Evolutionary conservation across 1,140 invertebrate species (phyloP).

Genomic region (Portunus trituberculatus): DNA sequence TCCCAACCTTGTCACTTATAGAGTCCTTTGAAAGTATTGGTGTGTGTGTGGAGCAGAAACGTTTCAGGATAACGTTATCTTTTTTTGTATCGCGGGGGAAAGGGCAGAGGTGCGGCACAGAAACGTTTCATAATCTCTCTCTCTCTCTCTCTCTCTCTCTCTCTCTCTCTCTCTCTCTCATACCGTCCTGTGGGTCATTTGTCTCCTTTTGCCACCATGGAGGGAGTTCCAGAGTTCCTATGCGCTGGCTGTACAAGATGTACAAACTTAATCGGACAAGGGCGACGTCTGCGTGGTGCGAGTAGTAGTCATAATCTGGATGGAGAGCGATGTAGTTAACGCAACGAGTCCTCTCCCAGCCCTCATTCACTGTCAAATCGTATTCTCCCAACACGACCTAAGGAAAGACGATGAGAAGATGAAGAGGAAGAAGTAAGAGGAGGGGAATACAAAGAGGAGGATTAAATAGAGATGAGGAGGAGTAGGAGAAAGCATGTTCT

Average conservation of each 20-base stretch:
- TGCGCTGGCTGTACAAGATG: slow-evolving; percentile 2
- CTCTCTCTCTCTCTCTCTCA: neutral
- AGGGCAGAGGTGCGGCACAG: too few species aligned
- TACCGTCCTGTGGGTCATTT: neutral
- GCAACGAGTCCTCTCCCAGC: neutral
- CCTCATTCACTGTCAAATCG: neutral
- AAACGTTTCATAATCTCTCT: neutral
- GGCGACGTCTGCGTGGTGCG: slow-evolving; percentile 36
- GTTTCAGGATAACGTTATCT: too few species aligned
- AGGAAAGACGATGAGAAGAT: neutral
- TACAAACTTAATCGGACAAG: neutral
- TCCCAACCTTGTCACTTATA: too few species aligned
- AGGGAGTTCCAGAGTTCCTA: neutral
- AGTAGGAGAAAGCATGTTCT: neutral
- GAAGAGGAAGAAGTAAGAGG: neutral
- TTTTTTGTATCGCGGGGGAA: too few species aligned
- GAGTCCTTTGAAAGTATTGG: too few species aligned
- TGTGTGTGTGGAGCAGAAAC: too few species aligned
- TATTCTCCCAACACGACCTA: slow-evolving; percentile 34
- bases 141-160: neutral
- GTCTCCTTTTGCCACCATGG: neutral
- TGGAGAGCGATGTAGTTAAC: neutral
- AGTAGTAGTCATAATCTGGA: neutral
- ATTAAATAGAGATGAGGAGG: neutral
- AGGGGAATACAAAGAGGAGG: neutral